Evolutionary conservation across 2,888 invertebrate genomes (phyloP).

Genomic region (Tiphia femorata): DNA sequence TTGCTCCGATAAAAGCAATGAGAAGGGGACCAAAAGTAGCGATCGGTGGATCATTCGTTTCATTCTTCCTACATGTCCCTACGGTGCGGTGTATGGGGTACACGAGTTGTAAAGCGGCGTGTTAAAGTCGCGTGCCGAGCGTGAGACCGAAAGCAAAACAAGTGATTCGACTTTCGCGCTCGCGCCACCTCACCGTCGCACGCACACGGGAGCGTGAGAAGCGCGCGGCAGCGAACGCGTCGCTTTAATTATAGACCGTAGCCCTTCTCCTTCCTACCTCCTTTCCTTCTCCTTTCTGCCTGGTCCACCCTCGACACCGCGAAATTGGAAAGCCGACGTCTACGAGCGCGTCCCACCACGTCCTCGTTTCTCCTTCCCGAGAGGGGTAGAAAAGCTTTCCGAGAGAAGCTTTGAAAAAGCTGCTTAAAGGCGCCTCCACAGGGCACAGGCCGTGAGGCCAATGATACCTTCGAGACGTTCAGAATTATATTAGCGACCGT

Average conservation of each 20-base stretch:
- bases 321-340: slow-evolving; percentile 45
- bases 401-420: slow-evolving; percentile 4
- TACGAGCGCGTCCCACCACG: slow-evolving; percentile 21
- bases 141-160: slow-evolving; percentile 36
- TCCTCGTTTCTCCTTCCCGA: slow-evolving; percentile 16
- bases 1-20: too few relatives aligned
- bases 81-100: too few relatives aligned
- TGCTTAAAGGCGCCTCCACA: too few relatives aligned
- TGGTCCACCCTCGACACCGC: slow-evolving; percentile 49
- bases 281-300: slow-evolving; percentile 4
- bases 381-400: slow-evolving; percentile 20
- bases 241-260: slow-evolving; percentile 53
- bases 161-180: slow-evolving; percentile 38
- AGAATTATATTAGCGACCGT: too few relatives aligned
- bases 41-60: too few relatives aligned
- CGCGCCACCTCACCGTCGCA: not conserved
- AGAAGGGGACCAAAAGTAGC: too few relatives aligned
- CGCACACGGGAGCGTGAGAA: not conserved
- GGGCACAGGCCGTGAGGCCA: too few relatives aligned
- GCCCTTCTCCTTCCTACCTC: slow-evolving; percentile 40
- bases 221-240: slow-evolving; percentile 22
- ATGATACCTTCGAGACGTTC: too few relatives aligned
- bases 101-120: slow-evolving; percentile 13
- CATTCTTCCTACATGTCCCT: too few relatives aligned
- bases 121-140: slow-evolving; percentile 35